Evolutionary conservation across 1,140 invertebrate genomes (phyloP).

Genomic region (Caerostris darwini): DNA sequence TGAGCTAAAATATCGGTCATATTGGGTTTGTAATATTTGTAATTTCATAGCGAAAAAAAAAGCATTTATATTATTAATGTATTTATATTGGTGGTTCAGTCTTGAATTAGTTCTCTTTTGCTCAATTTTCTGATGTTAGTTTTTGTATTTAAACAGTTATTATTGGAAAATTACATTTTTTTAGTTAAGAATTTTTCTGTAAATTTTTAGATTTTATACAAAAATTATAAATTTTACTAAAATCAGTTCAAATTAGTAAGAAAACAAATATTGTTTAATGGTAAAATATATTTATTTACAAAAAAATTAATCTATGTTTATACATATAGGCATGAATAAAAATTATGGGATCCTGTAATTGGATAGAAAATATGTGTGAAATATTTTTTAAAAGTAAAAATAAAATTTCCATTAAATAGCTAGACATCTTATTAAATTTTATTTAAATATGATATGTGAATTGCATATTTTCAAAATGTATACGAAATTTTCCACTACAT

Average conservation of each 20-base stretch:
- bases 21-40: background rate
- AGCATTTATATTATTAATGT: background rate
- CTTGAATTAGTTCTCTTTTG: background rate
- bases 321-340: no score
- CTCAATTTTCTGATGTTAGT: background rate
- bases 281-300: background rate
- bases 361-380: no score
- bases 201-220: background rate
- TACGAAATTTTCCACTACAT: no score
- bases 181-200: background rate
- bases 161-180: background rate
- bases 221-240: background rate
- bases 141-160: background rate
- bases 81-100: background rate
- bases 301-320: no score
- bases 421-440: no score
- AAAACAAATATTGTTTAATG: background rate
- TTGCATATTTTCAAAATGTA: no score
- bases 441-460: no score
- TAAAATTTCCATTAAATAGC: no score
- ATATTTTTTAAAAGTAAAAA: no score
- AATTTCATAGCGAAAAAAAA: background rate
- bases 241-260: background rate
- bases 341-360: no score
- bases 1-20: background rate